These are phyloP conservation scores for Chaenogobius annularis DNA, from an alignment of 2,113 vertebrate genomes.

Conservation along the genomic window DNA sequence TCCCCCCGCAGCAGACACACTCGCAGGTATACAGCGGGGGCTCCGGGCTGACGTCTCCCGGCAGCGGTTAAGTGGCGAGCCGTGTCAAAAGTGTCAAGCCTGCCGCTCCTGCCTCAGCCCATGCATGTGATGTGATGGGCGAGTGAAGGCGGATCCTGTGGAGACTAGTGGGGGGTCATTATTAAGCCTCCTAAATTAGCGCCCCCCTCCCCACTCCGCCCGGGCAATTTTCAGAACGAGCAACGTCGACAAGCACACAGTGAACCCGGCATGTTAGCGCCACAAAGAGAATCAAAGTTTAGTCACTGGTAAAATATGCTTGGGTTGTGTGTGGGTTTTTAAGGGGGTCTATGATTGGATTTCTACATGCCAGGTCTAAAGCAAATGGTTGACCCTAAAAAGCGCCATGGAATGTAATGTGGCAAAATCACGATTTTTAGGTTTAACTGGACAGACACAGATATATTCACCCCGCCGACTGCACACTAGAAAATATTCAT, in stretches of 20 bases:
- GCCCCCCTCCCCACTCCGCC: slow-evolving; percentile 51
- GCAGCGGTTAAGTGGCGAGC: slow-evolving; percentile 66
- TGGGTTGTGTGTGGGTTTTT: neutral
- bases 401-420: no score
- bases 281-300: slow-evolving; percentile 70
- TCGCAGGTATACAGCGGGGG: slow-evolving; percentile 44
- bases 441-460: no score
- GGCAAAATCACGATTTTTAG: no score
- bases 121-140: slow-evolving; percentile 77
- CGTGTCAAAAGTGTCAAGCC: slow-evolving; percentile 74
- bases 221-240: slow-evolving; percentile 54
- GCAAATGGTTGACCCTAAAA: no score
- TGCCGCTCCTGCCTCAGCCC: slow-evolving; percentile 70
- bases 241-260: slow-evolving; percentile 26
- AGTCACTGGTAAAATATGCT: slow-evolving; percentile 54
- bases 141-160: slow-evolving; percentile 71
- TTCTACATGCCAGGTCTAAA: no score
- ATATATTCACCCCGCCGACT: no score
- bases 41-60: slow-evolving; percentile 45
- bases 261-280: slow-evolving; percentile 22
- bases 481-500: no score
- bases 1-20: slow-evolving; percentile 5
- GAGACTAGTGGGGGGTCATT: slow-evolving; percentile 73
- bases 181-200: slow-evolving; percentile 76
- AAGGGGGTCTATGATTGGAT: neutral